Percentiles rank a stretch among this genome's conserved stretches.
Evolutionary conservation across 2,888 invertebrate species (phyloP).

Genomic region (Salticus scenicus): DNA sequence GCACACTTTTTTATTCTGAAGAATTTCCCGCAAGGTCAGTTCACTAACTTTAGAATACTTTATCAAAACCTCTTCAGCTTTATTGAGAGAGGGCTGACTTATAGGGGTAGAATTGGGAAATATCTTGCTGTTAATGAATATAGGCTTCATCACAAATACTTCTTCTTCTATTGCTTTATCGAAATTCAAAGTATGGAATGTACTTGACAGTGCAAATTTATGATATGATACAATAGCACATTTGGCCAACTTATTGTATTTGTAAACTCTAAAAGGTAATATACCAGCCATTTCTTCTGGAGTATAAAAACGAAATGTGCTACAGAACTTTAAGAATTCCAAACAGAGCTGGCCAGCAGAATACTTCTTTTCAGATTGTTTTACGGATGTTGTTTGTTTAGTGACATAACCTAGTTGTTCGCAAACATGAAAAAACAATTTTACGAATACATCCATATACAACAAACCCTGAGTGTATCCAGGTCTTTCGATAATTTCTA

Average conservation of each 20-base stretch:
- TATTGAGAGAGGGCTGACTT: not conserved
- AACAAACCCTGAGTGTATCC: not conserved
- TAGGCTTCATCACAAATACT: constrained; percentile 38
- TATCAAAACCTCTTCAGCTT: constrained; percentile 15
- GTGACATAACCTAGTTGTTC: constrained; percentile 8
- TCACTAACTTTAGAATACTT: constrained; percentile 23
- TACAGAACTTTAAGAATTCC: constrained; percentile 52
- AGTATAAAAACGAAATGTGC: constrained; percentile 43
- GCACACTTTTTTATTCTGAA: constrained; percentile 32
- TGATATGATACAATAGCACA: constrained; percentile 51
- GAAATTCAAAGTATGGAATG: constrained; percentile 27
- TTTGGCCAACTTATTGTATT: constrained; percentile 33
- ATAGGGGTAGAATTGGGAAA: constrained; percentile 7
- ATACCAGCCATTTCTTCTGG: constrained; percentile 7
- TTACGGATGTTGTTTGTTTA: not conserved
- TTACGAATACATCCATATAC: constrained; percentile 3
- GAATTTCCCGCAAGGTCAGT: constrained; percentile 33
- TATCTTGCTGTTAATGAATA: constrained; percentile 36
- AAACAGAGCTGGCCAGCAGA: constrained; percentile 41
- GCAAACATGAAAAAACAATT: constrained; percentile 38
- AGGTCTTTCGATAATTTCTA: constrained; percentile 10
- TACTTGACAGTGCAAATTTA: constrained; percentile 36
- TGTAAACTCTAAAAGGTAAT: constrained; percentile 17
- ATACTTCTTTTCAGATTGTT: not conserved
- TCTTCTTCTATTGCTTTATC: not conserved